A percentile compares a stretch with the other conserved stretches of the same genome.
Evolutionary conservation across 2,888 invertebrate species (phyloP).

Genomic region (Xanthia togata): DNA sequence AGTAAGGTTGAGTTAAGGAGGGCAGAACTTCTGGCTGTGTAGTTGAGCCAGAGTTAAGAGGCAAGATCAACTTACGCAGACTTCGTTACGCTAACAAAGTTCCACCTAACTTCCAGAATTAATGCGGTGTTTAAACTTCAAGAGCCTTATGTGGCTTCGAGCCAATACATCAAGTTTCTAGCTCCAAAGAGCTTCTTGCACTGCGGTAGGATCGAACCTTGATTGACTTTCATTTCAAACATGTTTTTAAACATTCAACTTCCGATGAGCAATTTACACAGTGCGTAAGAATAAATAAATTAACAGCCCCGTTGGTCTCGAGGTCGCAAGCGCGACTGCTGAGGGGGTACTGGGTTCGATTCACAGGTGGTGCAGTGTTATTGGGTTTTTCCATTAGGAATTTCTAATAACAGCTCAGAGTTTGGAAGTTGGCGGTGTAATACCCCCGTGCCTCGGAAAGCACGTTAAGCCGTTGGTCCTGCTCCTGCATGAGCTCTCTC

Average conservation of each 20-base stretch:
- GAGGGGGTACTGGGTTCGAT: no score
- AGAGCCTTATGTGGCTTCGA: slow-evolving; percentile 31
- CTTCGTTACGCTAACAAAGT: slow-evolving; percentile 25
- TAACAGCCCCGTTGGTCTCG: no score
- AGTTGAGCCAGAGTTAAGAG: slow-evolving; percentile 25
- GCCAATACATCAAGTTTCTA: slow-evolving; percentile 36
- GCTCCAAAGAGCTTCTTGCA: slow-evolving; percentile 9
- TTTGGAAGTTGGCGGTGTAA: no score
- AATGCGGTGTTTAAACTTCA: slow-evolving; percentile 32
- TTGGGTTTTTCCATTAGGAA: no score
- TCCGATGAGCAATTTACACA: neutral
- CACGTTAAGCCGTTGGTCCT: no score
- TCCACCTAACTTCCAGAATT: slow-evolving; percentile 22
- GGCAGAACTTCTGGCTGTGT: slow-evolving; percentile 11
- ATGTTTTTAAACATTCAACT: slow-evolving; percentile 2
- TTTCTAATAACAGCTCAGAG: no score
- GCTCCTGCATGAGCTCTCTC: no score
- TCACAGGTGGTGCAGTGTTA: no score
- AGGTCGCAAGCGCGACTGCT: no score
- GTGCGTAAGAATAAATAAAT: neutral
- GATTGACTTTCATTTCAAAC: slow-evolving; percentile 2
- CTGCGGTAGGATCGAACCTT: neutral
- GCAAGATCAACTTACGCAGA: slow-evolving; percentile 4
- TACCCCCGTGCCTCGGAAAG: no score
- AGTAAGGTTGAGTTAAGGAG: neutral